Conservation (phyloP, 2,797 vertebrate genomes). For the Spondyliosoma cantharus region DNA sequence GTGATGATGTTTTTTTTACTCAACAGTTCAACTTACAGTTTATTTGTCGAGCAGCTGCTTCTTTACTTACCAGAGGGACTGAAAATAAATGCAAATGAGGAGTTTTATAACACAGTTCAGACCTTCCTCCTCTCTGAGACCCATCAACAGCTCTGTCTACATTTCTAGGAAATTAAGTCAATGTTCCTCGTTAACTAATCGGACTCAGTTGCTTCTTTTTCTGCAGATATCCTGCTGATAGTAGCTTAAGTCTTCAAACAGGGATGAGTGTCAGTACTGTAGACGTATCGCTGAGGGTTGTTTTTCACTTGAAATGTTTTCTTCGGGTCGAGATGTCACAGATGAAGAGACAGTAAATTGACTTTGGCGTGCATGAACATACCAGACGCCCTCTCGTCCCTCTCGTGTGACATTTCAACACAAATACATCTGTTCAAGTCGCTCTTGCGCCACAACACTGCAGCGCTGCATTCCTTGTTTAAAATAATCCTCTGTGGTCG, state of each 20-base stretch:
- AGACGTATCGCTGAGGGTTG: too few species aligned
- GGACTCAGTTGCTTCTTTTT: neutral
- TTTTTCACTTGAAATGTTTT: too few species aligned
- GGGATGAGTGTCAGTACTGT: neutral
- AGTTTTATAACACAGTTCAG: neutral
- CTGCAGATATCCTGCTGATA: conserved; percentile 10
- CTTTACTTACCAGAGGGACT: neutral
- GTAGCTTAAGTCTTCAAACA: neutral
- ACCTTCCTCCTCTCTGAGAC: neutral
- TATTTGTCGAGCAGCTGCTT: neutral
- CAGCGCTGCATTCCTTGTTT: neutral
- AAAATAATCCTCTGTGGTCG: conserved; percentile 1
- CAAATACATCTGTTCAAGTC: neutral
- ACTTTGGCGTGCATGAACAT: neutral
- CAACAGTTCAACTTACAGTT: neutral
- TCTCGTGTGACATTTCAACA: conserved; percentile 33
- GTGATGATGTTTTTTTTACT: neutral
- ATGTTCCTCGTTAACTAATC: neutral
- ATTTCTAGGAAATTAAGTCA: neutral
- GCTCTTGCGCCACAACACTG: neutral
- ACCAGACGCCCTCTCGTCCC: conserved; percentile 23
- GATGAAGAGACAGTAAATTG: neutral
- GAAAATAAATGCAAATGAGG: too few species aligned
- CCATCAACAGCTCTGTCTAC: neutral
- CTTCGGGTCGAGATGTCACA: too few species aligned